A percentile compares a stretch with the other conserved stretches of the same genome.
These are phyloP conservation scores for Syngnathoides biaculeatus DNA, from an alignment of 2,113 vertebrate species.

Conservation along the genomic window DNA sequence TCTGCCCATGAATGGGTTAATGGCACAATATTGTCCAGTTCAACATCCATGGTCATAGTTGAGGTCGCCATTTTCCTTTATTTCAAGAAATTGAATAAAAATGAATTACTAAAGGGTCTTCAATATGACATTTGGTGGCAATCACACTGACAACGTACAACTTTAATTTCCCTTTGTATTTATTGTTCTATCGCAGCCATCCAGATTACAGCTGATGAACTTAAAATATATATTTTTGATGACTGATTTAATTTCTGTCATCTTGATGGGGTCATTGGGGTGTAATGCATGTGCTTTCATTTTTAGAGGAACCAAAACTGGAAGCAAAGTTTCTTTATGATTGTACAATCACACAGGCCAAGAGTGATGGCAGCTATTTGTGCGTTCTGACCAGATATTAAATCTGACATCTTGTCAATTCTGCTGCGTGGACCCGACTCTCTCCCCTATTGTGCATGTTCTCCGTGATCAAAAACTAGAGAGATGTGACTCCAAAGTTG, in stretches of 20 bases:
- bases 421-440: not conserved
- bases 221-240: conserved; percentile 47
- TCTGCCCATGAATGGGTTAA: too few species aligned
- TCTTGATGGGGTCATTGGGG: conserved; percentile 51
- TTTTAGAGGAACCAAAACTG: conserved; percentile 24
- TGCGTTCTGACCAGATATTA: conserved; percentile 1
- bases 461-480: conserved; percentile 27
- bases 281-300: conserved; percentile 29
- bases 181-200: conserved; percentile 24
- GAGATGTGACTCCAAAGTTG: conserved; percentile 26
- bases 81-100: not conserved
- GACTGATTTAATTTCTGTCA: conserved; percentile 40
- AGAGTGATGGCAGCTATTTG: not conserved
- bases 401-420: conserved; percentile 19
- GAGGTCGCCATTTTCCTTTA: not conserved
- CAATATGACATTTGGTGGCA: not conserved
- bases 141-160: not conserved
- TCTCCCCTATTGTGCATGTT: conserved; percentile 16
- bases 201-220: conserved; percentile 2
- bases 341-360: not conserved
- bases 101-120: not conserved
- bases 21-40: too few species aligned
- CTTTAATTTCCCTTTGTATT: not conserved
- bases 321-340: conserved; percentile 12
- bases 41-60: not conserved